phyloP scores from a whole-genome alignment of 1,140 invertebrate genomes.

The Latrodectus geometricus region DNA sequence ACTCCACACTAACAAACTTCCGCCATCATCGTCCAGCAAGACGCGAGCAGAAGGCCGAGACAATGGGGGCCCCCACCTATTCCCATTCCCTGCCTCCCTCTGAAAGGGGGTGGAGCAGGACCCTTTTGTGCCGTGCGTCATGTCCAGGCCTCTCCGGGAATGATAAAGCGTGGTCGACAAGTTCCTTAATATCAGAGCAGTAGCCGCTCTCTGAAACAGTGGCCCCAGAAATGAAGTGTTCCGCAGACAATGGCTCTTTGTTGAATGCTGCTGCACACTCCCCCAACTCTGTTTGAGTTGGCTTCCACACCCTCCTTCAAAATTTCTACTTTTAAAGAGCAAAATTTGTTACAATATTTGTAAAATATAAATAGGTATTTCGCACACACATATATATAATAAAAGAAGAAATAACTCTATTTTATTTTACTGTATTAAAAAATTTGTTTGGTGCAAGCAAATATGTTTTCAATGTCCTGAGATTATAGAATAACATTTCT shows the following conservation, averaged over 20 bases:
- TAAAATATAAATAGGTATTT: too few species aligned
- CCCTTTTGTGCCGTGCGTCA: slow-evolving; percentile 32
- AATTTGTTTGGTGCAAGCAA: too few species aligned
- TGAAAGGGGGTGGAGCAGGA: not conserved
- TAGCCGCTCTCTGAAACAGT: not conserved
- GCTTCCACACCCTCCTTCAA: too few species aligned
- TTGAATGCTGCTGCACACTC: not conserved
- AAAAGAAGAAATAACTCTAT: too few species aligned
- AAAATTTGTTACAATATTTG: too few species aligned
- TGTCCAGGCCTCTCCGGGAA: slow-evolving; percentile 36
- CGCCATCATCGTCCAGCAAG: not conserved
- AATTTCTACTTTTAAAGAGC: too few species aligned
- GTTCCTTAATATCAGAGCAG: slow-evolving; percentile 29
- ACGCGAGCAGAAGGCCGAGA: not conserved
- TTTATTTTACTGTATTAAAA: too few species aligned
- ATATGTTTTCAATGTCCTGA: too few species aligned
- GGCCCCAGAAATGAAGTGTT: not conserved
- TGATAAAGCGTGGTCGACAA: slow-evolving; percentile 41
- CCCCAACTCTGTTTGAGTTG: too few species aligned
- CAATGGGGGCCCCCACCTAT: not conserved
- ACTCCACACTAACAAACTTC: slow-evolving; percentile 29
- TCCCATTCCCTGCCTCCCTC: not conserved
- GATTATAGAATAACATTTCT: too few species aligned
- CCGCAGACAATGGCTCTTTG: not conserved
- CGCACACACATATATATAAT: too few species aligned